Percentiles rank a stretch among this genome's conserved stretches.
phyloP scores from a whole-genome alignment of 2,113 vertebrate genomes.

The Morone chrysops region DNA sequence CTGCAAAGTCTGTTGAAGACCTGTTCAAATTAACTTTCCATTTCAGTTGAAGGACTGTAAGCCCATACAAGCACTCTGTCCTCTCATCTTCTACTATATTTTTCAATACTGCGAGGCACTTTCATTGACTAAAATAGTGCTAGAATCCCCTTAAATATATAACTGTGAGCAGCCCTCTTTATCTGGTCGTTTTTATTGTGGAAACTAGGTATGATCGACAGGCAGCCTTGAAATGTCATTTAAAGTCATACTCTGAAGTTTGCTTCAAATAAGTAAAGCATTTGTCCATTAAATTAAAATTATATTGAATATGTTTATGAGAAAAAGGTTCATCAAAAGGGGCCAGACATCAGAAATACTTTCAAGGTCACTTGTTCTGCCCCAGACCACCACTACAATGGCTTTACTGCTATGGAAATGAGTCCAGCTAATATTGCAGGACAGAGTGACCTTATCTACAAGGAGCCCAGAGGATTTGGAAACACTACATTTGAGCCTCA shows the following conservation, averaged over 20 bases:
- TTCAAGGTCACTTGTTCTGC: constrained; percentile 2
- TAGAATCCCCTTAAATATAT: neutral
- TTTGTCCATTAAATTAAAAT: neutral
- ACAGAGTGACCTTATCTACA: constrained; percentile 29
- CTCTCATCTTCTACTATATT: too few relatives aligned
- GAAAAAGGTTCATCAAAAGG: neutral
- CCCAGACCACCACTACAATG: too few relatives aligned
- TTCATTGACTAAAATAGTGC: neutral
- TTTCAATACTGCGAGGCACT: neutral
- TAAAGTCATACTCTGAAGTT: neutral
- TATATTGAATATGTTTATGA: neutral
- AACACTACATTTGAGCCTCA: constrained; percentile 6
- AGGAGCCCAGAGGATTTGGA: neutral
- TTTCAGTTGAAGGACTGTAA: neutral
- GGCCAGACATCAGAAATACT: neutral
- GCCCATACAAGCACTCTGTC: neutral
- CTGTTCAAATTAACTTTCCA: neutral
- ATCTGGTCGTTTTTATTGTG: neutral
- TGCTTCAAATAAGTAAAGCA: neutral
- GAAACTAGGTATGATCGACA: constrained; percentile 4
- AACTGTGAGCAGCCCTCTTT: neutral
- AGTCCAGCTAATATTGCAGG: constrained; percentile 1
- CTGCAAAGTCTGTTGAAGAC: neutral
- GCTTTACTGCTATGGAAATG: constrained; percentile 30
- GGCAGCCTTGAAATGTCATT: neutral